These are phyloP conservation scores for Tetragnatha montana DNA, from an alignment of 2,888 invertebrate genomes.

Conservation along the genomic window DNA sequence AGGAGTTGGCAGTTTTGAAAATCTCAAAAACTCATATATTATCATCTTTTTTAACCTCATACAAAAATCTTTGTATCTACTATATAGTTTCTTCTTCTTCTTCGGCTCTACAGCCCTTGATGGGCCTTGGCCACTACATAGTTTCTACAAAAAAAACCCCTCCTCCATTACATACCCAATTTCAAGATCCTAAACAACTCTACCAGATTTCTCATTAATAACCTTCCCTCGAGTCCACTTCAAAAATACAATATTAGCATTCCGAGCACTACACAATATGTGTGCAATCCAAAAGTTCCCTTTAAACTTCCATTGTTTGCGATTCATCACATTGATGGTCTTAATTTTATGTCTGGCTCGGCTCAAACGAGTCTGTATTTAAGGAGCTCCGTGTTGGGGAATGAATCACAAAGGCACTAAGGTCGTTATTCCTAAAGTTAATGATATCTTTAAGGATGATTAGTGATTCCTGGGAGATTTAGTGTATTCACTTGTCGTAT, in stretches of 20 bases:
- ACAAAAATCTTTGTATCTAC: too few relatives aligned
- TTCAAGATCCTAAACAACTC: neutral
- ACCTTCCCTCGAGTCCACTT: neutral
- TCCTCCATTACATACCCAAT: too few relatives aligned
- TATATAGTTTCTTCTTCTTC: too few relatives aligned
- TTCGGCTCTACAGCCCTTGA: too few relatives aligned
- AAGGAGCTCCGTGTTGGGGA: neutral
- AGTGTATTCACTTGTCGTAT: neutral
- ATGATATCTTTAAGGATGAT: neutral
- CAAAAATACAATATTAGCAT: neutral
- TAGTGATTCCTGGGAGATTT: neutral
- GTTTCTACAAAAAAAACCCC: too few relatives aligned
- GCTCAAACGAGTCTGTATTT: neutral
- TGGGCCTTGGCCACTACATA: too few relatives aligned
- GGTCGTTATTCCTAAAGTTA: neutral
- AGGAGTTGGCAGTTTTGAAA: too few relatives aligned
- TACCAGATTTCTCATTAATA: neutral
- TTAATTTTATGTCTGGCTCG: neutral
- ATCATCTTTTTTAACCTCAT: too few relatives aligned
- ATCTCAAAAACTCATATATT: too few relatives aligned
- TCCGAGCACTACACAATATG: neutral
- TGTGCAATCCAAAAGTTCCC: neutral
- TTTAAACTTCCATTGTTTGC: neutral
- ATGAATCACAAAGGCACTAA: neutral
- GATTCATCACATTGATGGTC: neutral